Conservation (phyloP, 2,888 invertebrate species). For the Lepeophtheirus nordmannii region DNA sequence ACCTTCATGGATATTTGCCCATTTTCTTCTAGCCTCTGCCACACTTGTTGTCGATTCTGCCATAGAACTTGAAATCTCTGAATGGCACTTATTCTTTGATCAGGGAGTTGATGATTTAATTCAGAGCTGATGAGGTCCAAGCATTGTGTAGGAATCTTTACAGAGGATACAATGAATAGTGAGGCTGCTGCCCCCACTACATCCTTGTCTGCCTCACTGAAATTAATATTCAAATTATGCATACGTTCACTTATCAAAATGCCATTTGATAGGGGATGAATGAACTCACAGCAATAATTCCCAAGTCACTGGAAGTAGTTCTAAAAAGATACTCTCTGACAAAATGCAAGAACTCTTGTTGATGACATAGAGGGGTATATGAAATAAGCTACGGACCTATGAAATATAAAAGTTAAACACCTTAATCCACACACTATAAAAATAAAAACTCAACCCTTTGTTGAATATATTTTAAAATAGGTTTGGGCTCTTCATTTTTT, state of each 20-base stretch:
- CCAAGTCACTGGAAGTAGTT: conserved; percentile 85
- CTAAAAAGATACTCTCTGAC: conserved; percentile 67
- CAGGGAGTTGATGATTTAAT: conserved; percentile 65
- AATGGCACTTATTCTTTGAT: conserved; percentile 64
- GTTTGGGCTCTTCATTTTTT: background rate
- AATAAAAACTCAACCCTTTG: background rate
- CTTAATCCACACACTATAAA: background rate
- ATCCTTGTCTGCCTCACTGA: conserved; percentile 24
- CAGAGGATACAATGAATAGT: conserved; percentile 78
- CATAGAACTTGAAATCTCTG: conserved; percentile 41
- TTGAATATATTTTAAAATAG: background rate
- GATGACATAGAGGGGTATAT: conserved; percentile 66
- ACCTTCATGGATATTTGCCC: conserved; percentile 92
- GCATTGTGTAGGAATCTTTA: conserved; percentile 74
- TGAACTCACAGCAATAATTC: conserved; percentile 60
- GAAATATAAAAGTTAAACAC: conserved; percentile 19
- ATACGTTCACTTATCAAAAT: background rate
- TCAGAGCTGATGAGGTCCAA: conserved; percentile 75
- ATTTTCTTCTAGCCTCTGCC: conserved; percentile 98
- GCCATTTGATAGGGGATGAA: background rate
- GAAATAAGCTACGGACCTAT: conserved; percentile 72
- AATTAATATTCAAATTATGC: conserved; percentile 22
- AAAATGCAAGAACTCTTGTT: conserved; percentile 80
- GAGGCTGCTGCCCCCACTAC: conserved; percentile 53
- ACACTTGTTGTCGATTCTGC: conserved; percentile 68